Evolutionary conservation across 2,113 vertebrate genomes (phyloP), one percentile per base, ranked within the genome.

Genomic region (Macroglossus sobrinus): DNA sequence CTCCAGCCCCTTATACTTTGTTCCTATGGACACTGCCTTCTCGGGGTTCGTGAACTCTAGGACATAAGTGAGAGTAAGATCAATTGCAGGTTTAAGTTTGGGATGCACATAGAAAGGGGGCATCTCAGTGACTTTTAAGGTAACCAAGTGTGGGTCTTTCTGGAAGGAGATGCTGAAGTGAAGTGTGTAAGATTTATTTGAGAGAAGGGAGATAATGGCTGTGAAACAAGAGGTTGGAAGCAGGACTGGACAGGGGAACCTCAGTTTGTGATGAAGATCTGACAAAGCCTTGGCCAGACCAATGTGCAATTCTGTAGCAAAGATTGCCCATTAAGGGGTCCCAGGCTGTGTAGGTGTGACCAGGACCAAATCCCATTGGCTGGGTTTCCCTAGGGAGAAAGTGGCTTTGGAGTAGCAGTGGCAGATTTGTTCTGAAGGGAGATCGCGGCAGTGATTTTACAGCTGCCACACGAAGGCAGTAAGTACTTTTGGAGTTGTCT

Each of bases 401-500:
- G 16, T 7, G 30, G 21, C 33, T 14, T 0, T 24, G 45, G 11
- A 0, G 2, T 15, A 0, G 1, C 5, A 38, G 12, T 0, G 0
- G 16, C 4, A 5, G 18, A 22, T 50, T 85, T 43, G 40, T 45
- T 81, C 72, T 14, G 18, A 43, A 57, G 59, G 38, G 9, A 66
- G 68, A 63, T 38, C 15, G 79, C 40, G 35, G 40, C 0, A 0
- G n/a, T 33, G 8, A 2, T 0, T 55, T 35, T 59, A 21, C 2
- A 1, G 50, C 72, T 24, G 66, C 14, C 53, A 5, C 1, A 7
- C 0, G 0, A 30, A 69, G 71, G 26, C 43, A 22, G 22, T 5
- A 7, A 26, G 15, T 66, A 7, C 2, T 45, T 59, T 74, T 18
- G 68, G 14, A 26, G 43, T 19, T 84, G 28, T 47, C 22, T 28